Evolutionary conservation across 2,888 invertebrate genomes (phyloP), one percentile per base, ranked within the genome.

Genomic region (Glyphotaelius pellucidus): DNA sequence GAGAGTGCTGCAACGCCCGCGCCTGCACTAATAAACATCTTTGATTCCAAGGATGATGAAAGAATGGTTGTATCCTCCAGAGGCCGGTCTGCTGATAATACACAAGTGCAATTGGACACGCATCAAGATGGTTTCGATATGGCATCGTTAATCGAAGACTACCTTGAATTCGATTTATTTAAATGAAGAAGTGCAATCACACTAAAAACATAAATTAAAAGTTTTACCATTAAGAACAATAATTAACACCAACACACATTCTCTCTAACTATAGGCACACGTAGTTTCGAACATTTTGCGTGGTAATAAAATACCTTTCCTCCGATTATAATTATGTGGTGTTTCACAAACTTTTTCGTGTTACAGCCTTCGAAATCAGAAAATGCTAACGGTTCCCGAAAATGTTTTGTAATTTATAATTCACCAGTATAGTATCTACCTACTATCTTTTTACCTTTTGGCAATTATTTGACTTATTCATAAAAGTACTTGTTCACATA

Each of bases 151-250:
- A 31, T 83, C 32, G 25, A 14, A 9, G 83, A 83, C 25, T 83
- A 83, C 31, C 83, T 83, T 32, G 83, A 83, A 83, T 31, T 83
- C 35, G 83, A 83, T 83, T 83, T 83, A 83, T 83, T 83, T 83
- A 83, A 83, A 83, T 83, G 35, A 83, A 83, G 19, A 31, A 32
- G 25, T 67, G 52, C 52, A 67, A 67, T 67, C 19, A 67, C 52
- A 67, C 52, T 67, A 67, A 67, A 67, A 67, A 67, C 52, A 67
- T 25, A 67, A 19, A 67, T 67, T 67, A 42, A 67, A 67, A 67
- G 3, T 19, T 67, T 67, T 25, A 67, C 52, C 25, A 67, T 67
- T 67, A 67, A 67, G 52, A 67, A 67, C 19, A 67, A 67, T 67
- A 19, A 67, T 67, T 67, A 67, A 67, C 52, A 25, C 19, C 7